These are phyloP conservation scores for Danio kyathit DNA, from an alignment of 2,797 vertebrate species.

Conservation along the genomic window DNA sequence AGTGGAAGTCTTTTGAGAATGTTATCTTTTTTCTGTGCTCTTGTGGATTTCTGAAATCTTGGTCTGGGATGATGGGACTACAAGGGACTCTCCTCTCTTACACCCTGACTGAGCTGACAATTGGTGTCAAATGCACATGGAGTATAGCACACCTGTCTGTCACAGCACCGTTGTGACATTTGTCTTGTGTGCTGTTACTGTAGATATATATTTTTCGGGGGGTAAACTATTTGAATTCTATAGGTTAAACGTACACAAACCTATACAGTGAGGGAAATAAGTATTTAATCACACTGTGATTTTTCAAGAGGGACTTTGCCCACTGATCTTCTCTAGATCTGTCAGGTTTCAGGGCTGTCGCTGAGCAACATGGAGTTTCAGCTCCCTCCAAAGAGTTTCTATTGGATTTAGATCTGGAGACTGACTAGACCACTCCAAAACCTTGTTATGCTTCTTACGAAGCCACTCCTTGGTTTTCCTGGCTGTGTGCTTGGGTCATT, in stretches of 20 bases:
- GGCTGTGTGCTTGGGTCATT: too few species aligned
- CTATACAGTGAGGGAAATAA: too few species aligned
- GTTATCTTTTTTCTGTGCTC: slow-evolving; percentile 39
- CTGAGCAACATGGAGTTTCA: too few species aligned
- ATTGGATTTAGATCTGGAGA: too few species aligned
- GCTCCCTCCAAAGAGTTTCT: too few species aligned
- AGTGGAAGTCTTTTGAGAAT: slow-evolving; percentile 67
- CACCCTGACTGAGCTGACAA: slow-evolving; percentile 67
- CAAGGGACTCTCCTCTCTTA: slow-evolving; percentile 51
- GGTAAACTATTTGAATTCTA: not conserved
- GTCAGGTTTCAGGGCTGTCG: too few species aligned
- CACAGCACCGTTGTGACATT: not conserved
- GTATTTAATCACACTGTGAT: too few species aligned
- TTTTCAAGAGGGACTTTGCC: too few species aligned
- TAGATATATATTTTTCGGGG: not conserved
- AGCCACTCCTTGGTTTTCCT: too few species aligned
- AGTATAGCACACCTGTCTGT: slow-evolving; percentile 59
- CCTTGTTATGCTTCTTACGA: too few species aligned
- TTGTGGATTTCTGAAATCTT: slow-evolving; percentile 51
- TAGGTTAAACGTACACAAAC: not conserved
- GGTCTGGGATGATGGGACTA: slow-evolving; percentile 45
- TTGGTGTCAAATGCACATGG: slow-evolving; percentile 63
- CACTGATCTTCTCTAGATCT: too few species aligned
- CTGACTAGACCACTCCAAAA: too few species aligned
- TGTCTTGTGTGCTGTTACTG: not conserved